These are phyloP conservation scores for Steinernema hermaphroditum DNA, from an alignment of 2,888 invertebrate species.

Conservation along the genomic window DNA sequence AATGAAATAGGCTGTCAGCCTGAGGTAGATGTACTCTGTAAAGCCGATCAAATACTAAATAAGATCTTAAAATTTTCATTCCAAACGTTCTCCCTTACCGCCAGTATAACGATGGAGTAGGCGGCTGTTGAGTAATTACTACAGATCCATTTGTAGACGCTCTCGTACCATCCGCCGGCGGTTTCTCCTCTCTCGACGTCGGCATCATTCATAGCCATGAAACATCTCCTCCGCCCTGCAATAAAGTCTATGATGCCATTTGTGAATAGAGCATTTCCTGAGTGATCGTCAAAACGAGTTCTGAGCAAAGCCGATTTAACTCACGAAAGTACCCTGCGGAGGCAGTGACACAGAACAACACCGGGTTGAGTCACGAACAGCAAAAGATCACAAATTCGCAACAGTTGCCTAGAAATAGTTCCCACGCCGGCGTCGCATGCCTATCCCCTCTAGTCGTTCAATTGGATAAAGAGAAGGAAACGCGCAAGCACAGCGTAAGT, in stretches of 20 bases:
- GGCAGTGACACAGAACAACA: neutral
- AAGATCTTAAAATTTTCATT: too few species aligned
- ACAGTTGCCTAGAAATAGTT: too few species aligned
- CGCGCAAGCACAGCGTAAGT: neutral
- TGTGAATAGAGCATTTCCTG: neutral
- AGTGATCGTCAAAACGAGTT: neutral
- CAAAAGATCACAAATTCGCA: too few species aligned
- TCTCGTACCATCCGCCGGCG: slow-evolving; percentile 13
- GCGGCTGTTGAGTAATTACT: neutral
- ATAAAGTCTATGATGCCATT: neutral
- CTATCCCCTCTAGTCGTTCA: neutral
- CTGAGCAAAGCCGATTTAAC: slow-evolving; percentile 18
- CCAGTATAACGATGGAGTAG: neutral
- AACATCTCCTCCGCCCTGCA: slow-evolving; percentile 9
- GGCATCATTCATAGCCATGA: slow-evolving; percentile 21
- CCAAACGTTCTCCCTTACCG: too few species aligned
- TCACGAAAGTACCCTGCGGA: neutral
- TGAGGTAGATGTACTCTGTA: slow-evolving; percentile 5
- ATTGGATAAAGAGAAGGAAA: neutral
- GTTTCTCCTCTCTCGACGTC: neutral
- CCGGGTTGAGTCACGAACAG: too few species aligned
- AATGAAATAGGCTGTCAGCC: slow-evolving; percentile 5
- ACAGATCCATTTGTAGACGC: slow-evolving; percentile 13
- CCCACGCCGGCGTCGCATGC: too few species aligned
- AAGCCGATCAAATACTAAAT: slow-evolving; percentile 19